Evolutionary conservation across 2,888 invertebrate genomes (phyloP).

Genomic region (Torymus auratus): DNA sequence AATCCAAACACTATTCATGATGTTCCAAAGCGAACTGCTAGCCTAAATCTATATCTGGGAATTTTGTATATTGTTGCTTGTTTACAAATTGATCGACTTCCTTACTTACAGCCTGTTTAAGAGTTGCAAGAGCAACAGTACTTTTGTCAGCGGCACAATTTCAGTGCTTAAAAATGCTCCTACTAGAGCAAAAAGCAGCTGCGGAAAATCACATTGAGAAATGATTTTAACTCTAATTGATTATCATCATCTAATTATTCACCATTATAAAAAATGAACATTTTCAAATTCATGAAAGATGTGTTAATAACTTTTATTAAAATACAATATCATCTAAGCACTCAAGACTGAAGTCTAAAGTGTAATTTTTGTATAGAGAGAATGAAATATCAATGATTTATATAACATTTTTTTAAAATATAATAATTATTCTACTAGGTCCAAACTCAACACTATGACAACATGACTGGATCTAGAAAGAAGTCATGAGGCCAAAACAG

Average conservation of each 20-base stretch:
- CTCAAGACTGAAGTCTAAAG: constrained; percentile 46
- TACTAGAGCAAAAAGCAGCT: constrained; percentile 23
- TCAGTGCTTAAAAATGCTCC: constrained; percentile 40
- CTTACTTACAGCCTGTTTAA: constrained; percentile 67
- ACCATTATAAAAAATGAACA: constrained; percentile 22
- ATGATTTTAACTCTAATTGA: constrained; percentile 34
- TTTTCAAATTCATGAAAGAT: constrained; percentile 13
- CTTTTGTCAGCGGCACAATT: constrained; percentile 42
- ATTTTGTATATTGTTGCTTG: constrained; percentile 92
- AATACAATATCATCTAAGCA: constrained; percentile 23
- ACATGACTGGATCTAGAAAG: constrained; percentile 21
- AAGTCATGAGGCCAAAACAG: constrained; percentile 1
- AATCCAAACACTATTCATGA: constrained; percentile 86
- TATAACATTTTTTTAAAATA: constrained; percentile 34
- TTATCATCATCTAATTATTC: constrained; percentile 24
- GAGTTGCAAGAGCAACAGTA: neutral
- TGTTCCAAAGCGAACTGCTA: constrained; percentile 92
- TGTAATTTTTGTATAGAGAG: constrained; percentile 53
- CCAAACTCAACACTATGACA: constrained; percentile 15
- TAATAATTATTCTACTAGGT: constrained; percentile 31
- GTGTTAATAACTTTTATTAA: constrained; percentile 38
- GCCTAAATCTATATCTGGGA: constrained; percentile 93
- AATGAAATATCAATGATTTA: constrained; percentile 37
- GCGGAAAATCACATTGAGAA: constrained; percentile 16
- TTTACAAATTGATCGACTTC: constrained; percentile 72